Conservation (phyloP, 2,888 invertebrate species). For the Standfussiana lucernea region DNA sequence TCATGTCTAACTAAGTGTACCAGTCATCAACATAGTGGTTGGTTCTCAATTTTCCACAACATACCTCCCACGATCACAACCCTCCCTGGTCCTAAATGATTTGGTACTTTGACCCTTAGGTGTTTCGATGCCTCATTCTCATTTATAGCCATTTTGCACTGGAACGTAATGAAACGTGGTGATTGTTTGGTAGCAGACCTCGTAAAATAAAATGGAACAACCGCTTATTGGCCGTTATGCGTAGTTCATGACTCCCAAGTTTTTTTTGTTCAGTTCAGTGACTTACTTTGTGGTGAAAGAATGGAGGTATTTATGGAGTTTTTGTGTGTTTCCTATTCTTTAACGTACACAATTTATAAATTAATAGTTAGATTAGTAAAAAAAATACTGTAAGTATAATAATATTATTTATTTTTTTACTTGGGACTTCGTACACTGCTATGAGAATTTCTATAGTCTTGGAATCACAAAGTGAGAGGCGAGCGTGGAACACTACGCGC, state of each 20-base stretch:
- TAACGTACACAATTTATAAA: neutral
- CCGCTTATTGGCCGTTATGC: slow-evolving; percentile 51
- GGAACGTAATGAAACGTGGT: slow-evolving; percentile 45
- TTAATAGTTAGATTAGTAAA: neutral
- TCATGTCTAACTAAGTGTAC: neutral
- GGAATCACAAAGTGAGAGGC: too few relatives aligned
- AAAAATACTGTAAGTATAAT: neutral
- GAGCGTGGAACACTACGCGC: too few relatives aligned
- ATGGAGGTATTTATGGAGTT: neutral
- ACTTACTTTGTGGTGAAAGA: slow-evolving; percentile 23
- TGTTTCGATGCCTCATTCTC: slow-evolving; percentile 68
- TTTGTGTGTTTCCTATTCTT: neutral
- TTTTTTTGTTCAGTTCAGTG: slow-evolving; percentile 50
- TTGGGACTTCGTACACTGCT: neutral
- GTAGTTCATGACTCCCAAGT: slow-evolving; percentile 44
- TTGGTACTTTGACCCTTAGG: slow-evolving; percentile 68
- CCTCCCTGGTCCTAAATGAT: slow-evolving; percentile 67
- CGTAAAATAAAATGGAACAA: slow-evolving; percentile 61
- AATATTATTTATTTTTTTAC: neutral
- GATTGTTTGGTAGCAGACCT: slow-evolving; percentile 42
- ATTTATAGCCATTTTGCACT: slow-evolving; percentile 68
- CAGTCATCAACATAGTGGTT: neutral
- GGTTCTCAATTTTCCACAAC: slow-evolving; percentile 71
- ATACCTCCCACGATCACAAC: slow-evolving; percentile 69
- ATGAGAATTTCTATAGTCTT: neutral